Evolutionary conservation across 2,113 vertebrate species (phyloP).

Genomic region (Podocnemis expansa): DNA sequence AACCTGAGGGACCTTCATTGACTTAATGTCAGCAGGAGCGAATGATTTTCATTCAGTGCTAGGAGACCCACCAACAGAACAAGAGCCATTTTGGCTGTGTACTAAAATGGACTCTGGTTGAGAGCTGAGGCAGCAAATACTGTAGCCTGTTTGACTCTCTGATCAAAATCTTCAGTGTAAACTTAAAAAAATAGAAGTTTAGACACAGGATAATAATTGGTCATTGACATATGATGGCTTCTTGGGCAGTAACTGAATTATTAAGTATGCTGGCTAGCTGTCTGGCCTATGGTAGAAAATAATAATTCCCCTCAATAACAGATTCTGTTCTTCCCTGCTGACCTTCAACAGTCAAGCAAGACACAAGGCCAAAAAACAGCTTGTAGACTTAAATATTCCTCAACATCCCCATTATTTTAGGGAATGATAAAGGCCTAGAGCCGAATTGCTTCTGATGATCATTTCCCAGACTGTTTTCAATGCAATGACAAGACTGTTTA

Average conservation of each 20-base stretch:
- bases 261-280: not conserved
- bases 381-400: no score
- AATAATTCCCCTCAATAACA: not conserved
- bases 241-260: not conserved
- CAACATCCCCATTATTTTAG: not conserved
- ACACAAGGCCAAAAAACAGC: not conserved
- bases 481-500: not conserved
- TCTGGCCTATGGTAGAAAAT: not conserved
- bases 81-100: not conserved
- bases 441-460: not conserved
- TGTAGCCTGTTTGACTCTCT: no score
- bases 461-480: not conserved
- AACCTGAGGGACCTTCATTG: not conserved
- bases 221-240: not conserved
- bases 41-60: not conserved
- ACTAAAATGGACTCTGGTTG: no score
- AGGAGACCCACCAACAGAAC: not conserved
- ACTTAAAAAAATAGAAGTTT: not conserved
- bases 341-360: not conserved
- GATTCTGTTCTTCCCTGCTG: not conserved
- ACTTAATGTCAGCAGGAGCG: slow-evolving; percentile 42
- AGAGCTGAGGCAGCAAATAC: no score
- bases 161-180: not conserved
- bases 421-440: not conserved
- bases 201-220: no score